Evolutionary conservation across 2,113 vertebrate species (phyloP).

Genomic region (Gobio gobio): DNA sequence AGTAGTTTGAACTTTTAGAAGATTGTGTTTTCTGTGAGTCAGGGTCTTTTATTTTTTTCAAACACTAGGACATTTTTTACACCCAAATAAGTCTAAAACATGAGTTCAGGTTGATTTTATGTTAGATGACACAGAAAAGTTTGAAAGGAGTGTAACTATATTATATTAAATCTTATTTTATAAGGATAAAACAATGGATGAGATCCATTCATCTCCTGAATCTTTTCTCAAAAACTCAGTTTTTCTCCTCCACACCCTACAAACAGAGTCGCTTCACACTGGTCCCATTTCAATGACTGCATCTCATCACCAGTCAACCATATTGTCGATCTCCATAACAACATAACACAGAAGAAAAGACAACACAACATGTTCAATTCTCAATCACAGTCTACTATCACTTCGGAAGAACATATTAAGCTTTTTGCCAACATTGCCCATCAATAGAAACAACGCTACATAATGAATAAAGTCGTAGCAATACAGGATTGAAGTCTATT

Average conservation of each 20-base stretch:
- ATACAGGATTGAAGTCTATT: too few relatives aligned
- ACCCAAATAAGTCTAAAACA: background rate
- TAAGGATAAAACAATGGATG: background rate
- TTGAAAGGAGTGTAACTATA: background rate
- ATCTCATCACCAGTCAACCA: conserved; percentile 13
- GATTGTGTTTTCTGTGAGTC: background rate
- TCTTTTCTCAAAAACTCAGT: too few relatives aligned
- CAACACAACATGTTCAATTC: background rate
- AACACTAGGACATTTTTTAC: background rate
- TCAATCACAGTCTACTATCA: background rate
- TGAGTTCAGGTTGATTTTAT: background rate
- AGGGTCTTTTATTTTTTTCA: background rate
- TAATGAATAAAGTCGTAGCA: too few relatives aligned
- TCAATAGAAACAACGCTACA: too few relatives aligned
- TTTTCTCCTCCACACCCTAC: conserved; percentile 47
- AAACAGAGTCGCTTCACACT: conserved; percentile 21
- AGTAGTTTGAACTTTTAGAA: background rate
- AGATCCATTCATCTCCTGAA: conserved; percentile 25
- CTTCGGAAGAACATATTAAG: background rate
- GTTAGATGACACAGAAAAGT: background rate
- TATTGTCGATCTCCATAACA: background rate
- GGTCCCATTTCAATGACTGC: conserved; percentile 46
- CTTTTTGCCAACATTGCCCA: background rate
- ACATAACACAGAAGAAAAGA: background rate
- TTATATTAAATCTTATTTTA: background rate